phyloP scores from a whole-genome alignment of 2,797 vertebrate genomes.

The Dromococcyx pavoninus region DNA sequence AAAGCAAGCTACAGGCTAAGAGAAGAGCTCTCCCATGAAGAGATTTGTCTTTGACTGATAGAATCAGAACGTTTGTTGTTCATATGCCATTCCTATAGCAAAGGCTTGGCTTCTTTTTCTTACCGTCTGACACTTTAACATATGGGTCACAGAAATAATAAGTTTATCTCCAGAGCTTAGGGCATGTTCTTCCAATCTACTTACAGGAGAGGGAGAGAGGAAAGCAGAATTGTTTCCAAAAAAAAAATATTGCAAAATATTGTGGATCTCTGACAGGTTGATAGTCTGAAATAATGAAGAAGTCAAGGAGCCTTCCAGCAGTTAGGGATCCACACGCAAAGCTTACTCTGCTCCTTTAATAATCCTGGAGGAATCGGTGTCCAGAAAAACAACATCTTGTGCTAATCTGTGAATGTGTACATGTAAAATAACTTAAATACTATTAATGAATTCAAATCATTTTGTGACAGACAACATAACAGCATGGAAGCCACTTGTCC shows the following conservation, averaged over 20 bases:
- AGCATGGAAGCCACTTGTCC: slow-evolving; percentile 36
- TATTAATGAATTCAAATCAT: slow-evolving; percentile 29
- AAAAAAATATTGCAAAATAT: neutral
- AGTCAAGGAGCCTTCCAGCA: neutral
- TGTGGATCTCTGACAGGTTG: neutral
- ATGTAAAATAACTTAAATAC: neutral
- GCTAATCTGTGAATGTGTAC: neutral
- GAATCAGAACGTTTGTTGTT: slow-evolving; percentile 16
- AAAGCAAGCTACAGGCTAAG: slow-evolving; percentile 22
- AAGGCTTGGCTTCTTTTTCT: neutral
- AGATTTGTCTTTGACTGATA: neutral
- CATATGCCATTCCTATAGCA: neutral
- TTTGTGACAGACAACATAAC: slow-evolving; percentile 33
- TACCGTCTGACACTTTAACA: neutral
- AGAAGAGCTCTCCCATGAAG: neutral
- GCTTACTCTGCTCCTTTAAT: neutral
- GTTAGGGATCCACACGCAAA: neutral
- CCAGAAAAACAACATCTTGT: slow-evolving; percentile 7
- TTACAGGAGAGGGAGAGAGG: neutral
- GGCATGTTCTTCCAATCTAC: neutral
- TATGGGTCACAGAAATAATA: neutral
- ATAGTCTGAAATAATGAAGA: slow-evolving; percentile 1
- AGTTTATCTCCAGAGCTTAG: neutral
- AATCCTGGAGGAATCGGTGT: neutral
- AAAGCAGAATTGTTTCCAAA: neutral